Percentiles rank a stretch among this genome's conserved stretches.
Evolutionary conservation across 2,797 vertebrate genomes (phyloP).

Genomic region (Dipus sagitta): DNA sequence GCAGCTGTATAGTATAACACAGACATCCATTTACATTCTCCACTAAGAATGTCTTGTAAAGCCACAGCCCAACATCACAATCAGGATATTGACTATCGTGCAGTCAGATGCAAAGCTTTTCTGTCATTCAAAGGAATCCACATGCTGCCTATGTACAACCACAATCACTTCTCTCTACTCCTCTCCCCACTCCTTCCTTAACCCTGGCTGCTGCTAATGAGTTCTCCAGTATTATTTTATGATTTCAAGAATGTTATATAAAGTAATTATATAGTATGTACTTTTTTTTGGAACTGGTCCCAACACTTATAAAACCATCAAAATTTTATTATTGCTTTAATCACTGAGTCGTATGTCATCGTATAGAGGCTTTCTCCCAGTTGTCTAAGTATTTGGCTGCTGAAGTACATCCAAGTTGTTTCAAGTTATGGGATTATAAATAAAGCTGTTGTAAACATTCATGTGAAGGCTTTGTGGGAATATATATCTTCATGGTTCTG

Average conservation of each 20-base stretch:
- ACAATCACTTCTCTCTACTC: neutral
- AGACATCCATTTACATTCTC: neutral
- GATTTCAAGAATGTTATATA: neutral
- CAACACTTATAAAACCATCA: neutral
- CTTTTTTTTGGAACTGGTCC: neutral
- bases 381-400: neutral
- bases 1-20: neutral
- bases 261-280: neutral
- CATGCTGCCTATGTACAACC: neutral
- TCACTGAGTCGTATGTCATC: neutral
- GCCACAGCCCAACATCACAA: neutral
- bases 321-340: neutral
- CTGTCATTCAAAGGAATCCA: neutral
- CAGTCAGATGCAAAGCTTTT: too few relatives aligned
- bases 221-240: neutral
- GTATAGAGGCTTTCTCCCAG: neutral
- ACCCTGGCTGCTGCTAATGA: neutral
- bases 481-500: neutral
- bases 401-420: neutral
- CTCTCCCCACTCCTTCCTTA: neutral
- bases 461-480: neutral
- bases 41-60: neutral
- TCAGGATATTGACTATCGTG: neutral
- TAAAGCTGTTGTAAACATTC: neutral
- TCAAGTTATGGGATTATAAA: neutral